Evolutionary conservation across 2,797 vertebrate species (phyloP), one percentile per base, ranked within the genome.

Genomic region (Oreochromis mossambicus): DNA sequence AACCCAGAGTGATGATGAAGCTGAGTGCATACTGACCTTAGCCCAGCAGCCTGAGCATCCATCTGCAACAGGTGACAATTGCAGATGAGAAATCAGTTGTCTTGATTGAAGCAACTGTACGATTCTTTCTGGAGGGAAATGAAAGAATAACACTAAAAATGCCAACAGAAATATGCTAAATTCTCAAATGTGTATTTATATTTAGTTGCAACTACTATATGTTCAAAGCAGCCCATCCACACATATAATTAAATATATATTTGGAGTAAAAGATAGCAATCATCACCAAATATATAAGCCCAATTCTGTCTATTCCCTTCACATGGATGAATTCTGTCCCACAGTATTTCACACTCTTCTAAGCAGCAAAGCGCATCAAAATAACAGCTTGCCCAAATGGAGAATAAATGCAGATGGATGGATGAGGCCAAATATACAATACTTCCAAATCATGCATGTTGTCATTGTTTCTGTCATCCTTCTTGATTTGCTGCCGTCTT

Each of bases 401-500:
- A 86, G 50, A 82, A 76, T 76, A 88, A 90, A 90, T 89, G 82
- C 83, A 51, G 79, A 87, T 50, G 70, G 88, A 92, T 91, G 80
- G 83, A 84, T 77, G 78, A 52, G 80, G 81, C 66, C 56, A 85
- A 84, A 86, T 86, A 83, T 54, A 79, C 52, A 85, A 78, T 76
- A 87, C 68, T 79, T 86, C 78, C 55, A 81, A 55, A 85, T 89
- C 61, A 34, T 38, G 17, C 52, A 12, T 81, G 77, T 75, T 91
- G 86, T 87, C 82, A 87, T 88, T 87, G 41, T 54, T 70, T 86
- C 81, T 86, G 87, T 86, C 84, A 89, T 92, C 83, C 82, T 85
- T 92, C 83, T 93, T 89, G 86, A 92, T 92, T 93, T 93, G 78
- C 80, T 84, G 87, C 88, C 73, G 52, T 84, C 86, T 91, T 88